These are phyloP conservation scores for Mirounga angustirostris DNA, from an alignment of 2,113 vertebrate species.

Conservation along the genomic window DNA sequence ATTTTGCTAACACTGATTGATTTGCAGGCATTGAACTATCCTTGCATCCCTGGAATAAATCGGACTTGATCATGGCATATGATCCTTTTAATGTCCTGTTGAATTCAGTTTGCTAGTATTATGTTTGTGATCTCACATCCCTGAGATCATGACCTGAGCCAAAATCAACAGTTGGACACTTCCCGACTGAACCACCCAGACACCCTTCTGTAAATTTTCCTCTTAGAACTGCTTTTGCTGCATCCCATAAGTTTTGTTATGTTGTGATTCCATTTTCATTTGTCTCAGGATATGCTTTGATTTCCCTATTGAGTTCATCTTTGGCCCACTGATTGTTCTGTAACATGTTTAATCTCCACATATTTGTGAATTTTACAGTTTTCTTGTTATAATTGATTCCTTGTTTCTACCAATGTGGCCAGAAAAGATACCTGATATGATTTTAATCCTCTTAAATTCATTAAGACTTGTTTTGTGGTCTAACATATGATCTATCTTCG, in stretches of 20 bases:
- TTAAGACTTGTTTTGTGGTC: background rate
- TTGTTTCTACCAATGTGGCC: background rate
- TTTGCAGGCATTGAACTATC: background rate
- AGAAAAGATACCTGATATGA: background rate
- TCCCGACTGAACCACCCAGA: background rate
- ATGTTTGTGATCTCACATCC: background rate
- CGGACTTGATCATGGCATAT: background rate
- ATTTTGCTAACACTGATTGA: background rate
- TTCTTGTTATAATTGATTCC: background rate
- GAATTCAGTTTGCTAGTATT: background rate
- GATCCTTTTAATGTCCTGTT: background rate
- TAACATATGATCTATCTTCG: background rate
- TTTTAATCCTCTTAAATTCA: background rate
- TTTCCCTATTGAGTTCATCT: background rate
- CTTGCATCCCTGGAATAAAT: background rate
- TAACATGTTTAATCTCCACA: background rate
- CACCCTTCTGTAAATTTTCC: background rate
- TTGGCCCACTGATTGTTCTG: background rate
- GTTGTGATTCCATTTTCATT: background rate
- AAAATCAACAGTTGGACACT: background rate
- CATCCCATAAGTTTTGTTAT: background rate
- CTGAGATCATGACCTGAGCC: background rate
- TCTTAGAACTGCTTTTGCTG: background rate
- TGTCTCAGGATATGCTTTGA: background rate
- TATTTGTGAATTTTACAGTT: background rate